These are phyloP conservation scores for Mythimna loreyi DNA, from an alignment of 2,888 invertebrate species.

Conservation along the genomic window DNA sequence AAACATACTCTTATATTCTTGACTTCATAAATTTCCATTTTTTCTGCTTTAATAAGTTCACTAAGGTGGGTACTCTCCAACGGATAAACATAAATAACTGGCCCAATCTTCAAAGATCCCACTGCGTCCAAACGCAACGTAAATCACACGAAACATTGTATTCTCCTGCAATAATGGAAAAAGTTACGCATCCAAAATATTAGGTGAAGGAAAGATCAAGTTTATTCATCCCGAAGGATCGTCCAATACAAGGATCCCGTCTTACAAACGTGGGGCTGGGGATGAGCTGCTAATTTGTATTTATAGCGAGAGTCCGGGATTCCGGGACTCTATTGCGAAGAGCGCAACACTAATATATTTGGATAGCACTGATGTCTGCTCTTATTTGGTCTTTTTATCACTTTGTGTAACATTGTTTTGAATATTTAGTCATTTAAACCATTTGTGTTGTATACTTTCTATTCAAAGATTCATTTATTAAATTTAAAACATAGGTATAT, in stretches of 20 bases:
- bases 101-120: conserved; percentile 19
- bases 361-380: conserved; percentile 15
- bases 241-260: conserved; percentile 49
- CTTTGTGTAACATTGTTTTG: not conserved
- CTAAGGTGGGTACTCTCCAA: not conserved
- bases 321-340: conserved; percentile 45
- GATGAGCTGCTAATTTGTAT: conserved; percentile 67
- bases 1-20: no score
- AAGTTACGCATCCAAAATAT: conserved; percentile 42
- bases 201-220: conserved; percentile 22
- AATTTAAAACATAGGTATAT: no score
- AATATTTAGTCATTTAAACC: conserved; percentile 3
- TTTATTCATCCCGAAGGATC: conserved; percentile 51
- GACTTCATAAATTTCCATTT: not conserved
- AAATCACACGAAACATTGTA: conserved; percentile 35
- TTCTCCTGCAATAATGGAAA: conserved; percentile 39
- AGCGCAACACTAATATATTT: conserved; percentile 49
- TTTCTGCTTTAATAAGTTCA: not conserved
- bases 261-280: conserved; percentile 58
- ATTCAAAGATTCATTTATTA: no score
- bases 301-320: conserved; percentile 61
- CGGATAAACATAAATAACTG: conserved; percentile 16
- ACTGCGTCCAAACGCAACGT: conserved; percentile 19
- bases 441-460: no score
- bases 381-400: conserved; percentile 21